phyloP scores from a whole-genome alignment of 2,113 vertebrate species.

The Rhegmatorhina hoffmannsi region DNA sequence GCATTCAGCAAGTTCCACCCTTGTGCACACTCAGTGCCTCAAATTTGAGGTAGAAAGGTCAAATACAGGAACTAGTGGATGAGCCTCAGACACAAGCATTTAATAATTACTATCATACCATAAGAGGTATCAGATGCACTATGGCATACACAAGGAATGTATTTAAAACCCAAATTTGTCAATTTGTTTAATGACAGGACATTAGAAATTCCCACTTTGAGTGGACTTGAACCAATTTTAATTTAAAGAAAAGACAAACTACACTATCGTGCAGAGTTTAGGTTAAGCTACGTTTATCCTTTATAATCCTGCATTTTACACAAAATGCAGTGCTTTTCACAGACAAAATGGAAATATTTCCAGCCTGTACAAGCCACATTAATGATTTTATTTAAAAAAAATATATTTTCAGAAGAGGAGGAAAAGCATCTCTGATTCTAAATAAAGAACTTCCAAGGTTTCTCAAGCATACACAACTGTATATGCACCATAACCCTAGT shows the following conservation, averaged over 20 bases:
- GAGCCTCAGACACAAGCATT: fast-evolving
- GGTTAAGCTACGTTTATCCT: neutral
- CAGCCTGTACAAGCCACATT: neutral
- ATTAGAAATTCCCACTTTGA: neutral
- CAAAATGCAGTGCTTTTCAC: neutral
- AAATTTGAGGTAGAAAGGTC: neutral
- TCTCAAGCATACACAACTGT: neutral
- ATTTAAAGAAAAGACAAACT: neutral
- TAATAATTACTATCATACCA: fast-evolving
- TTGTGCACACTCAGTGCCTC: neutral
- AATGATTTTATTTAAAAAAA: neutral
- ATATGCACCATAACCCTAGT: neutral
- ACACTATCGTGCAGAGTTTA: neutral
- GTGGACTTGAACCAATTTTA: neutral
- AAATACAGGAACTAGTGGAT: neutral
- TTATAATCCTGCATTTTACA: neutral
- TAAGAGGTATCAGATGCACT: neutral
- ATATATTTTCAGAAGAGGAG: neutral
- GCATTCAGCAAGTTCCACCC: neutral
- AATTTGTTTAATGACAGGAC: neutral
- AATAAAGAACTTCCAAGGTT: neutral
- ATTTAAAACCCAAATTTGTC: neutral
- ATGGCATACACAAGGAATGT: neutral
- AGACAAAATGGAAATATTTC: neutral
- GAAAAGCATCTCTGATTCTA: neutral